These are phyloP conservation scores for Lapara coniferarum DNA, from an alignment of 2,888 invertebrate species.

Conservation along the genomic window DNA sequence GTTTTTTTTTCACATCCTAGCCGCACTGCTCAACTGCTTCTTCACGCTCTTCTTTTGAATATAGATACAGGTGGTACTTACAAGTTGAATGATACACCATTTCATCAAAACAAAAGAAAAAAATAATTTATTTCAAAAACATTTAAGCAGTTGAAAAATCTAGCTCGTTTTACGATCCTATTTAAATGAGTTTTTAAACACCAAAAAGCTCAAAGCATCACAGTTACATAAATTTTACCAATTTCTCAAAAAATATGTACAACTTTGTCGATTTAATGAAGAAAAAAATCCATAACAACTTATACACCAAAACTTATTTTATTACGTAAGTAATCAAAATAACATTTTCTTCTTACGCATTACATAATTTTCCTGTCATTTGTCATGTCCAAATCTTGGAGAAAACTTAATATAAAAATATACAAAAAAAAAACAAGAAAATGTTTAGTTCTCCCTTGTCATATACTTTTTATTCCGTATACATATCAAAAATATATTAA, in stretches of 20 bases:
- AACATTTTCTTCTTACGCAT: not conserved
- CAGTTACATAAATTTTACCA: constrained; percentile 33
- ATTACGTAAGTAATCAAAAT: not conserved
- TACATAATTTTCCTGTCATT: not conserved
- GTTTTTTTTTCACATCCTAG: no score
- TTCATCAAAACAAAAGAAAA: constrained; percentile 27
- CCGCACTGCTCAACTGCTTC: no score
- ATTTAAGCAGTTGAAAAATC: constrained; percentile 28
- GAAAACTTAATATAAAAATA: not conserved
- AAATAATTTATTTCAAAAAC: constrained; percentile 29
- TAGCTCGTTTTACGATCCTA: constrained; percentile 23
- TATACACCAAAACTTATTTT: constrained; percentile 17
- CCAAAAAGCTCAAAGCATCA: constrained; percentile 44
- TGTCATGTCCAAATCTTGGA: not conserved
- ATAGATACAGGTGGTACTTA: not conserved
- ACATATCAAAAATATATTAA: constrained; percentile 16
- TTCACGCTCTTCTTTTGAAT: no score
- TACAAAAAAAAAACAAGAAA: not conserved
- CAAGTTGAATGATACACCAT: constrained; percentile 12
- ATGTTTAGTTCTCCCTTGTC: not conserved
- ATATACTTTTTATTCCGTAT: not conserved
- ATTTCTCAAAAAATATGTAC: constrained; percentile 21
- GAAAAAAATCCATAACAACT: not conserved
- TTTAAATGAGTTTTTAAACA: not conserved
- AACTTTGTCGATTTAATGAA: constrained; percentile 4